Base-by-base conservation (phyloP, 2,888 invertebrate genomes). In the Ctenicera cuprea region DNA sequence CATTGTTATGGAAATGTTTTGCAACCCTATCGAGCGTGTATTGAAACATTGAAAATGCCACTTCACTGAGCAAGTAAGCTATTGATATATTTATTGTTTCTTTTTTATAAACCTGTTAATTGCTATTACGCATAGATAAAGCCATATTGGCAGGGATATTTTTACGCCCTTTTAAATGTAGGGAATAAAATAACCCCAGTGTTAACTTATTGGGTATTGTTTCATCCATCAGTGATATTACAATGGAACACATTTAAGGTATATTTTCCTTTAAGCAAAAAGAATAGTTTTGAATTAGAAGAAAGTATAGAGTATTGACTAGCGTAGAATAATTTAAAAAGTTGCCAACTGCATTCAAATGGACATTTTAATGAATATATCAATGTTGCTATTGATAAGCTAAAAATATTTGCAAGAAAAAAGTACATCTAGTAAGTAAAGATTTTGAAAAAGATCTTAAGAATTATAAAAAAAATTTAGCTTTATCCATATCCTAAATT, bases 41-140 rank as follows among this genome's bases (percentile, higher is more conserved):
- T 59, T 38, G 59, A 38, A 20, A 38, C 59, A 59, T 1, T 16
- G 16, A 18, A 37, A 59, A 38, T n/a, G 4, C 7, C 33, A 9
- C 45, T 45, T 5, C 38, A 38, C 7, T 20, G 20, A 38, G 14
- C 54, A 30, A 54, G 26, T 50, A 50, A 50, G 50, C 50, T 18
- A 50, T 50, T n/a, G n/a, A 50, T 16, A 20, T 38, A 20, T 59
- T 38, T 59, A 38, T 59, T 59, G 33, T 5, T 0, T 12, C 59
- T 59, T 59, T n/a, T 57, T 38, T 59, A 59, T 59, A 38, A 41
- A 59, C 59, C 59, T 59, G 59, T 59, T 59, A 41, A 59, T 59
- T 38, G 38, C 41, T 41, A 38, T 59, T 59, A 59, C 18, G 41
- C 20, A 20, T 20, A 0, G 16, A 59, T 38, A 38, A 59, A 59